Base-by-base conservation (phyloP, 1,140 invertebrate species). In the Hycleus cichorii region DNA sequence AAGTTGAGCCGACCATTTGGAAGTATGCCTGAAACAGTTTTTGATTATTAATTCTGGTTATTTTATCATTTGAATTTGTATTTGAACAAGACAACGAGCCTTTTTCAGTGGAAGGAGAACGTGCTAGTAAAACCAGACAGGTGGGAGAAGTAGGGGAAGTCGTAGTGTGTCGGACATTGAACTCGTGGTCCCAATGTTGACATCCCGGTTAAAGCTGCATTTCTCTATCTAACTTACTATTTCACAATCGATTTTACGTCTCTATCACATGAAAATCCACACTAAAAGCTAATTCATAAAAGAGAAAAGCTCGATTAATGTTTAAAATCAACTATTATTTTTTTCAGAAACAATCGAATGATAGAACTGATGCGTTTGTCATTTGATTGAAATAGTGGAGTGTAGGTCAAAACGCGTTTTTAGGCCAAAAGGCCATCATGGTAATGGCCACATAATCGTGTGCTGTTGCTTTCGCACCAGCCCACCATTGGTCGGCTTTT, bases 111-210 rank as follows among this genome's bases (percentile, higher is more conserved):
- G 60, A 58, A 62, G 55, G 49, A 57, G 47, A 58, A 54, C 49
- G 49, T 42, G 52, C 47, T 49, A 46, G 58, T 57, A 54, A 57
- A 46, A 60, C 63, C 63, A 64, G 59, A 64, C 60, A 59, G 57
- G 66, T 67, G 63, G 63, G 66, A 64, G 62, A 49, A 63, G 49
- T 64, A 62, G 66, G 66, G 58, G 64, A 66, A 63, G 50, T 58
- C 60, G 62, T 58, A 68, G 58, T 68, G 62, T 68, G 66, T 62
- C 66, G 66, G 66, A 47, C 64, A 60, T 66, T 65, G 66, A 68
- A 66, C 66, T 59, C 53, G 47, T 65, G 66, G 59, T 66, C 66
- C 58, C 66, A 59, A 68, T 68, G 66, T 68, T 68, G 66, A 68
- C 64, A 65, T 68, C 62, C 66, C 59, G 55, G 66, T 63, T 66